These are phyloP conservation scores for Trididemnum miniatum DNA, from an alignment of 23 tunicate species.

Conservation along the genomic window DNA sequence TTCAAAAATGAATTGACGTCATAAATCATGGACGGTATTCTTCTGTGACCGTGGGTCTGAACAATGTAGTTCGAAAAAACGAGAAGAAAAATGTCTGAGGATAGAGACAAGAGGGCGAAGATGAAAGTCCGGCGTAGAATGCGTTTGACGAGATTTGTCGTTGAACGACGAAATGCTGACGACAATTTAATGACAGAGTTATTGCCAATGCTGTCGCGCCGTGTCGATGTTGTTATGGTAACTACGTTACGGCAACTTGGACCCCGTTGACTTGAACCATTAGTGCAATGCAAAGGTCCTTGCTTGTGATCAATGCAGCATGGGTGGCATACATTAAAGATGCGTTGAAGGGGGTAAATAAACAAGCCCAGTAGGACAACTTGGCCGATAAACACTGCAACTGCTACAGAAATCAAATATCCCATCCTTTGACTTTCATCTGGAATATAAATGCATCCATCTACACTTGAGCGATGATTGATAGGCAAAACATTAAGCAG, in stretches of 20 bases:
- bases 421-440: background rate
- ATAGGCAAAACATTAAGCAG: slow-evolving; percentile 26
- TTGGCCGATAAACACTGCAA: slow-evolving; percentile 50
- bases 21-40: slow-evolving; percentile 18
- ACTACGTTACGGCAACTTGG: background rate
- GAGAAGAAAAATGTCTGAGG: slow-evolving; percentile 15
- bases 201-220: background rate
- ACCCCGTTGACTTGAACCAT: background rate
- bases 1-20: slow-evolving; percentile 30
- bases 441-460: slow-evolving; percentile 43
- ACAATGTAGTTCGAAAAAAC: slow-evolving; percentile 21
- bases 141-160: background rate
- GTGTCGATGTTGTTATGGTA: background rate
- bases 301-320: background rate
- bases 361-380: slow-evolving; percentile 44
- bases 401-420: slow-evolving; percentile 6
- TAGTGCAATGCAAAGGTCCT: background rate
- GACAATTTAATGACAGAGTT: slow-evolving; percentile 10
- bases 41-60: background rate
- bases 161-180: slow-evolving; percentile 4
- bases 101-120: slow-evolving; percentile 24
- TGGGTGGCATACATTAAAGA: slow-evolving; percentile 14
- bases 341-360: slow-evolving; percentile 52
- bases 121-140: slow-evolving; percentile 14
- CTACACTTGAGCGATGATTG: slow-evolving; percentile 22